Conservation (phyloP, 2,888 invertebrate species). For the Luperina nickerlii region DNA sequence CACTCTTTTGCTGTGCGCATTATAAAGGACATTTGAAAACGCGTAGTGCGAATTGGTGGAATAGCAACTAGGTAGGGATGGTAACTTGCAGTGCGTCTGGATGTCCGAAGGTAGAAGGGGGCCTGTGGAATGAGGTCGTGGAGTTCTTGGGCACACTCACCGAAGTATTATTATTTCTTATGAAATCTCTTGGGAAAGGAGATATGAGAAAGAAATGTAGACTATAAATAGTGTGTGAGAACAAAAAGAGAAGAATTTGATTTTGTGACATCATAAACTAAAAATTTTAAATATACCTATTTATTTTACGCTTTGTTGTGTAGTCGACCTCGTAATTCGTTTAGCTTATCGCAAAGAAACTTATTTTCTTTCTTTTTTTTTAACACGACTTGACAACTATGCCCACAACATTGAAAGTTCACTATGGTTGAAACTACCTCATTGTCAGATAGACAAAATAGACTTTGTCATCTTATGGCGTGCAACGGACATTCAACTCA, state of each 20-base stretch:
- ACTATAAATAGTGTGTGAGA: background rate
- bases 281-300: background rate
- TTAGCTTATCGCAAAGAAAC: background rate
- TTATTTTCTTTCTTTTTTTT: background rate
- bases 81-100: no score
- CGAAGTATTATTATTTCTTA: no score
- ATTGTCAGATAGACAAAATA: background rate
- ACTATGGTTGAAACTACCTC: background rate
- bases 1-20: no score
- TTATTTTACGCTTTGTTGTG: no score
- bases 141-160: no score
- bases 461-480: background rate
- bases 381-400: background rate
- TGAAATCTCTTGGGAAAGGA: background rate
- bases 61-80: no score
- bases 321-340: background rate
- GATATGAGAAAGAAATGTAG: background rate
- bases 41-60: no score
- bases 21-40: no score
- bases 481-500: background rate
- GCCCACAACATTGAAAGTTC: background rate
- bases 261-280: background rate
- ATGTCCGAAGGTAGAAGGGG: no score
- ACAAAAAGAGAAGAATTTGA: background rate
- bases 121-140: no score